Conservation (phyloP, 1,140 invertebrate genomes). For the Thaumatotibia leucotreta region DNA sequence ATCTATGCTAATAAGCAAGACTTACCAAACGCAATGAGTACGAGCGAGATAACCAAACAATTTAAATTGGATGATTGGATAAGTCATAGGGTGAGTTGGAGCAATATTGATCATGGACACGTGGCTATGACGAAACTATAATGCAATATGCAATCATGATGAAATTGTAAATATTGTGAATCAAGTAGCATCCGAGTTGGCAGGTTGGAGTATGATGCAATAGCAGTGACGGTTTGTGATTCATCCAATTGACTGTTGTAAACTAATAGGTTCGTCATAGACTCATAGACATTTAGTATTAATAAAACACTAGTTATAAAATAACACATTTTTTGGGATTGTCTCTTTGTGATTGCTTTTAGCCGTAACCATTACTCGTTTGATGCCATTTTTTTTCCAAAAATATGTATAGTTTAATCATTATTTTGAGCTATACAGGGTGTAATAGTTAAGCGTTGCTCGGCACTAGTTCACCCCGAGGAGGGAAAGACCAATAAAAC, state of each 20-base stretch:
- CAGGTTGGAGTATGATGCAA: background rate
- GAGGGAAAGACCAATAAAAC: too few species aligned
- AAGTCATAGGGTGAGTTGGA: background rate
- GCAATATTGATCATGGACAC: background rate
- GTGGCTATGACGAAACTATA: background rate
- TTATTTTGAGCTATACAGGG: too few species aligned
- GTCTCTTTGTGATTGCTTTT: too few species aligned
- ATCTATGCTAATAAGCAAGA: conserved; percentile 2
- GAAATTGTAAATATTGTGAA: background rate
- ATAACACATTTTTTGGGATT: too few species aligned
- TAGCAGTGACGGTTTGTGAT: background rate
- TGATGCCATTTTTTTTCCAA: too few species aligned
- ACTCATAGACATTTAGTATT: background rate
- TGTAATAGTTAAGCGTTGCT: too few species aligned
- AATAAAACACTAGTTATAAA: too few species aligned
- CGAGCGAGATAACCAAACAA: background rate
- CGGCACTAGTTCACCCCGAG: too few species aligned
- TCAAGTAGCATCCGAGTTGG: background rate
- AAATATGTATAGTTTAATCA: too few species aligned
- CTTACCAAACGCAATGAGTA: background rate
- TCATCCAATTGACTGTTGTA: too few species aligned
- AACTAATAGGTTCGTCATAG: too few species aligned
- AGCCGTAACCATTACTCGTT: too few species aligned
- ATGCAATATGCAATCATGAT: background rate
- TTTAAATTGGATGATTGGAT: background rate